These are phyloP conservation scores for Platycheirus rosarum DNA, from an alignment of 2,888 invertebrate genomes.

Conservation along the genomic window DNA sequence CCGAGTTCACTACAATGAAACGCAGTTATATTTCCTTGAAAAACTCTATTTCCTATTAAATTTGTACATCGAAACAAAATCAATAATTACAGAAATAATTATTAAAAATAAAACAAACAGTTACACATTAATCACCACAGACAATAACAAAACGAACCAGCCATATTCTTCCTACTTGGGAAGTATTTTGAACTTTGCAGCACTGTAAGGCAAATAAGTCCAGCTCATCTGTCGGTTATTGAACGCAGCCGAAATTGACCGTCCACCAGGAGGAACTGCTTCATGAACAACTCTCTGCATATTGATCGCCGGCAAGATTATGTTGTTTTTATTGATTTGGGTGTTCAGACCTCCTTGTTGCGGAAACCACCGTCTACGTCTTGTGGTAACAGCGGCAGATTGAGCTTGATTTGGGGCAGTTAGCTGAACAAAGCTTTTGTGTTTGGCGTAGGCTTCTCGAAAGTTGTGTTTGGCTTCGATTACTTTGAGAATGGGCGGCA, in stretches of 20 bases:
- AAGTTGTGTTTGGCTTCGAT: constrained; percentile 79
- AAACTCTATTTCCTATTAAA: constrained; percentile 21
- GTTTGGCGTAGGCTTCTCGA: constrained; percentile 77
- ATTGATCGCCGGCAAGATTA: constrained; percentile 79
- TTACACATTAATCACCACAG: constrained; percentile 10
- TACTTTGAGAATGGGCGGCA: constrained; percentile 81
- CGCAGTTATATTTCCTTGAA: background rate
- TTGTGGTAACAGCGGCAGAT: constrained; percentile 78
- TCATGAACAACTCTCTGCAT: constrained; percentile 74
- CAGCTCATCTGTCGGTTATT: constrained; percentile 79
- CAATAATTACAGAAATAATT: no score
- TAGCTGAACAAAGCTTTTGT: constrained; percentile 80
- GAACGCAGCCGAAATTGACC: constrained; percentile 81
- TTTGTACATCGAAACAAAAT: constrained; percentile 29
- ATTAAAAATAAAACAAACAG: constrained; percentile 70
- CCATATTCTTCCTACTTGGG: constrained; percentile 77
- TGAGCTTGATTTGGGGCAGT: constrained; percentile 78
- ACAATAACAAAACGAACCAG: background rate
- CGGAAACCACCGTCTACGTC: constrained; percentile 64
- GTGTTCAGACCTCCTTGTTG: constrained; percentile 37
- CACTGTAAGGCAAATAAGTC: constrained; percentile 81
- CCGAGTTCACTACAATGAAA: no score
- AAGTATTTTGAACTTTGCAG: constrained; percentile 81
- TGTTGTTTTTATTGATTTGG: constrained; percentile 78
- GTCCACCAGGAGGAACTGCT: constrained; percentile 74